phyloP scores from a whole-genome alignment of 2,113 vertebrate genomes.

The Hystrix brachyura region DNA sequence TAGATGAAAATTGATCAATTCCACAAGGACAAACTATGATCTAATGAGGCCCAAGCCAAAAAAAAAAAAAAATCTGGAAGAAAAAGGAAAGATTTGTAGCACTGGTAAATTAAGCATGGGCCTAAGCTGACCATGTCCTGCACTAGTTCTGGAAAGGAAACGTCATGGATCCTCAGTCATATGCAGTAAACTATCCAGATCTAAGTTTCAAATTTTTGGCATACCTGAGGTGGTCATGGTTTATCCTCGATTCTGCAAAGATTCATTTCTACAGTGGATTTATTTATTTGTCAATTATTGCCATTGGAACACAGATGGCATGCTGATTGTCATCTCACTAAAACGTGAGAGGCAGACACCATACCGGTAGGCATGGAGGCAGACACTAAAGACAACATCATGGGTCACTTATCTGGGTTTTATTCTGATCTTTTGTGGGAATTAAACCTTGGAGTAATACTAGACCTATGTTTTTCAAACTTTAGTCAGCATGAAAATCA shows the following conservation, averaged over 20 bases:
- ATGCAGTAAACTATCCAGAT: slow-evolving; percentile 66
- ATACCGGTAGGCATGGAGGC: not conserved
- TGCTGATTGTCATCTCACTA: not conserved
- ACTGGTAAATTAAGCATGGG: slow-evolving; percentile 36
- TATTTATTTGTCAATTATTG: slow-evolving; percentile 54
- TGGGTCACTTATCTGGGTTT: slow-evolving; percentile 30
- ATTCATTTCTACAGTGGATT: slow-evolving; percentile 60
- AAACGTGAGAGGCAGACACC: not conserved
- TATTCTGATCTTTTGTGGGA: not conserved
- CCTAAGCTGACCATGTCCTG: slow-evolving; percentile 47
- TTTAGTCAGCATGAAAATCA: not conserved
- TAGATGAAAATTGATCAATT: slow-evolving; percentile 46
- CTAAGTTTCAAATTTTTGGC: slow-evolving; percentile 69
- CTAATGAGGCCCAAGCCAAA: slow-evolving; percentile 33
- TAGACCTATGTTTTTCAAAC: slow-evolving; percentile 27
- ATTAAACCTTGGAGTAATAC: slow-evolving; percentile 41
- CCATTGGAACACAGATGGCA: not conserved
- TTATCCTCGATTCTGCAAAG: slow-evolving; percentile 67
- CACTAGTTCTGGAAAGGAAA: slow-evolving; percentile 63
- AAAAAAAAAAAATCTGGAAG: slow-evolving; percentile 59
- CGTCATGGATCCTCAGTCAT: slow-evolving; percentile 6
- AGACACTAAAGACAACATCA: not conserved
- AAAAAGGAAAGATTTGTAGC: slow-evolving; percentile 61
- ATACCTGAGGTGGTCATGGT: slow-evolving; percentile 67
- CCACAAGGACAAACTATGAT: slow-evolving; percentile 68